phyloP scores from a whole-genome alignment of 2,113 vertebrate species.

The Austrofundulus limnaeus region DNA sequence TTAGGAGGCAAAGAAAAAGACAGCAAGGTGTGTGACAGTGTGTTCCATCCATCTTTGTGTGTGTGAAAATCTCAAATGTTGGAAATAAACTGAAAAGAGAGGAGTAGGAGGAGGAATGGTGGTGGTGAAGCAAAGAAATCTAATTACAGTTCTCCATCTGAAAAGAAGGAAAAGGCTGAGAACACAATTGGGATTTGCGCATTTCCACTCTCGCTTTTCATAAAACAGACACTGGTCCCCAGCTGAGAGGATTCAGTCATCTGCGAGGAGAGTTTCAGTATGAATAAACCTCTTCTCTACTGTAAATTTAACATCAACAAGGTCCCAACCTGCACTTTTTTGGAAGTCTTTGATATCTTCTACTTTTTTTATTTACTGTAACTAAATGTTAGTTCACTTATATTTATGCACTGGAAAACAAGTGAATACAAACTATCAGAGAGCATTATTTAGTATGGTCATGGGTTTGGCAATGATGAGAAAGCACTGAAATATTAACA shows the following conservation, averaged over 20 bases:
- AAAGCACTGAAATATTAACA: neutral
- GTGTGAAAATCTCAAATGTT: constrained; percentile 27
- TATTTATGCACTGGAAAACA: neutral
- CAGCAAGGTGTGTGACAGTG: constrained; percentile 3
- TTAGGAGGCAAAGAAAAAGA: constrained; percentile 34
- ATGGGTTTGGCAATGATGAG: constrained; percentile 39
- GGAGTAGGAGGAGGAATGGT: constrained; percentile 1
- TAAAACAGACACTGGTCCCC: constrained; percentile 25
- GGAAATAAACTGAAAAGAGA: constrained; percentile 27
- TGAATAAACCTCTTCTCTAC: constrained; percentile 4
- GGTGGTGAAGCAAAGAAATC: constrained; percentile 33
- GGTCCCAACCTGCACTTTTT: neutral
- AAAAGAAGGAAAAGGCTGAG: constrained; percentile 47
- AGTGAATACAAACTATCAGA: neutral
- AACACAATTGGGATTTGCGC: constrained; percentile 56
- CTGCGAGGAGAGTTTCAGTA: constrained; percentile 31
- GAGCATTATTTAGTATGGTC: constrained; percentile 50
- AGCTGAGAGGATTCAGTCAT: constrained; percentile 18
- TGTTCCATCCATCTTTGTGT: constrained; percentile 31
- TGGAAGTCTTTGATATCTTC: constrained; percentile 4
- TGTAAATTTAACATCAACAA: constrained; percentile 22
- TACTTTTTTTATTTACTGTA: neutral
- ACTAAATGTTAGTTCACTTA: constrained; percentile 3
- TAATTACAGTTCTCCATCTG: constrained; percentile 63
- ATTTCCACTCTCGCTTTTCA: constrained; percentile 20